A percentile compares a stretch with the other conserved stretches of the same genome.
Evolutionary conservation across 92 coral and sea anemone species (phyloP).

Genomic region (Phymanthus crucifer): DNA sequence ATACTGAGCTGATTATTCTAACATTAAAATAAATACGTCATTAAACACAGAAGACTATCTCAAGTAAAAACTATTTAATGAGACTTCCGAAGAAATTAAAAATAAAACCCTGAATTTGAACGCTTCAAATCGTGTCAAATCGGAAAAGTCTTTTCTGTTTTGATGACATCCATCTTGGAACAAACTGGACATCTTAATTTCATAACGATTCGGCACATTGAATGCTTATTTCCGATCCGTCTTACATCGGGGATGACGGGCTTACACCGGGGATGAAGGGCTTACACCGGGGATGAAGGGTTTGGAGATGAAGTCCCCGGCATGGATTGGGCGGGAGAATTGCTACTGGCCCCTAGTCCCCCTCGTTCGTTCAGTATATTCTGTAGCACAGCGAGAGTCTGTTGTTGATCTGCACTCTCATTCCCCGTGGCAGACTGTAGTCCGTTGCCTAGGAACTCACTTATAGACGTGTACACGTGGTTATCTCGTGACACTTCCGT

Average conservation of each 20-base stretch:
- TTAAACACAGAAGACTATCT: background rate
- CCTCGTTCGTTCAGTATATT: conserved; percentile 40
- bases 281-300: conserved; percentile 15
- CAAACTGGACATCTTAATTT: background rate
- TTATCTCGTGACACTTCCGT: background rate
- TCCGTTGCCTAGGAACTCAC: background rate
- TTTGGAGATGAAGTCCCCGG: conserved; percentile 7
- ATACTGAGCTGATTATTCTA: too few relatives aligned
- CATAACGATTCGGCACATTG: background rate
- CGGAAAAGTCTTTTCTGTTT: background rate
- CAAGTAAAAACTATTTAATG: background rate
- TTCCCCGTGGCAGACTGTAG: background rate
- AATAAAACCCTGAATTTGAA: background rate
- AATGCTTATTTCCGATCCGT: background rate
- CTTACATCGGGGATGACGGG: conserved; percentile 15
- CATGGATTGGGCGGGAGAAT: conserved; percentile 14
- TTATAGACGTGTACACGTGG: background rate
- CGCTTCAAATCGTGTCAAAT: background rate
- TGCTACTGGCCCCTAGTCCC: conserved; percentile 26
- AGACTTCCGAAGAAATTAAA: background rate
- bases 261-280: conserved; percentile 12
- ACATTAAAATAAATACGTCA: too few relatives aligned
- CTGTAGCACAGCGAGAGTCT: conserved; percentile 36
- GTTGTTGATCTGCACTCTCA: background rate
- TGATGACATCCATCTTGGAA: background rate